These are phyloP conservation scores for Bedellia somnulentella DNA, from an alignment of 2,888 invertebrate genomes.

Conservation along the genomic window DNA sequence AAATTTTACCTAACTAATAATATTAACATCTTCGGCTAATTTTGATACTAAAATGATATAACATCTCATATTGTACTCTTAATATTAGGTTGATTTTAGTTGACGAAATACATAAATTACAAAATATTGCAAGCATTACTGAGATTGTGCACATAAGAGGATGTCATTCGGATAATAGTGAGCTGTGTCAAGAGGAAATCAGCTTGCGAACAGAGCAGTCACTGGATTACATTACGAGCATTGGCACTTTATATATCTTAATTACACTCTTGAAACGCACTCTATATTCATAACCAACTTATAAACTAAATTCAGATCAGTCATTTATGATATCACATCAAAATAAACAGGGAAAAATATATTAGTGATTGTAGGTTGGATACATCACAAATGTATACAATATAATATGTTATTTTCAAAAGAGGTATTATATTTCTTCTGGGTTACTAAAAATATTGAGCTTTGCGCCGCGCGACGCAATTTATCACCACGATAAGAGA, in stretches of 20 bases:
- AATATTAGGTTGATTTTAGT: constrained; percentile 56
- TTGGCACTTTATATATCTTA: constrained; percentile 63
- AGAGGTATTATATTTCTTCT: constrained; percentile 63
- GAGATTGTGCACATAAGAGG: constrained; percentile 59
- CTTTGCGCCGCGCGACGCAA: constrained; percentile 53
- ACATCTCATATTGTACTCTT: constrained; percentile 62
- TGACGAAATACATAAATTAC: constrained; percentile 33
- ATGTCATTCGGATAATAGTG: constrained; percentile 21
- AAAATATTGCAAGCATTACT: constrained; percentile 59
- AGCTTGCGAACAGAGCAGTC: too few relatives aligned
- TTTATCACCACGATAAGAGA: constrained; percentile 59
- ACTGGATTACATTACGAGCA: constrained; percentile 62
- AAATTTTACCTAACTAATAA: constrained; percentile 60
- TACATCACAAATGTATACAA: constrained; percentile 48
- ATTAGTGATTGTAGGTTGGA: constrained; percentile 53
- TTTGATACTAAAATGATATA: constrained; percentile 63
- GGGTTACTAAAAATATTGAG: constrained; percentile 63
- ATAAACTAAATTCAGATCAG: constrained; percentile 65
- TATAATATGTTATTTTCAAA: constrained; percentile 46
- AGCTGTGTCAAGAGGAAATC: too few relatives aligned
- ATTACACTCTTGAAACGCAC: constrained; percentile 58
- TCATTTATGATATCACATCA: constrained; percentile 66
- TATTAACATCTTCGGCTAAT: constrained; percentile 63
- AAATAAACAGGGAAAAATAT: constrained; percentile 63
- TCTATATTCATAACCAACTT: constrained; percentile 62